Conservation (phyloP, 2,888 invertebrate genomes). For the Sinohyriopsis cumingii region DNA sequence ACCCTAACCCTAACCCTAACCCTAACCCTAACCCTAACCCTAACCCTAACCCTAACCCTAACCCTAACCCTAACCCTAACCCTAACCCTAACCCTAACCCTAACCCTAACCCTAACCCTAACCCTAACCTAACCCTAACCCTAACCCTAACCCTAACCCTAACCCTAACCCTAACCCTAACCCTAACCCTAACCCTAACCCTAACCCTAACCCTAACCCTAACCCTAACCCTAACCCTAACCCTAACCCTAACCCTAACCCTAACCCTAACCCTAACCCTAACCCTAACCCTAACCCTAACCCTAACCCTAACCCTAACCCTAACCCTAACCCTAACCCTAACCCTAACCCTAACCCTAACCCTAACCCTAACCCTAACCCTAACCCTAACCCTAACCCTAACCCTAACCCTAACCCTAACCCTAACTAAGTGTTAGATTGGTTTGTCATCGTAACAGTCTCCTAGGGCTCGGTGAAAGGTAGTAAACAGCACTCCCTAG, state of each 20-base stretch:
- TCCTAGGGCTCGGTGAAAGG: no score
- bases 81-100: slow-evolving; percentile 31
- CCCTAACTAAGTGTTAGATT: no score
- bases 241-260: slow-evolving; percentile 19
- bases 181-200: slow-evolving; percentile 40
- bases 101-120: slow-evolving; percentile 34
- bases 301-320: slow-evolving; percentile 11
- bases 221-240: slow-evolving; percentile 28
- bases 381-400: neutral
- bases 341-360: neutral
- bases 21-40: slow-evolving; percentile 37
- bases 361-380: neutral
- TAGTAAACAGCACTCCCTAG: no score
- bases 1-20: slow-evolving; percentile 35
- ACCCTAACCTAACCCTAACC: slow-evolving; percentile 7
- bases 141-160: slow-evolving; percentile 40
- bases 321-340: no score
- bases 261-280: slow-evolving; percentile 25
- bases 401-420: slow-evolving; percentile 21
- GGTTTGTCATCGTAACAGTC: no score
- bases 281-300: slow-evolving; percentile 19
- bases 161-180: slow-evolving; percentile 44
- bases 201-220: slow-evolving; percentile 32
- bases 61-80: slow-evolving; percentile 37
- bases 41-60: slow-evolving; percentile 35